Conservation (phyloP, 1,140 invertebrate genomes). For the Manduca sexta region DNA sequence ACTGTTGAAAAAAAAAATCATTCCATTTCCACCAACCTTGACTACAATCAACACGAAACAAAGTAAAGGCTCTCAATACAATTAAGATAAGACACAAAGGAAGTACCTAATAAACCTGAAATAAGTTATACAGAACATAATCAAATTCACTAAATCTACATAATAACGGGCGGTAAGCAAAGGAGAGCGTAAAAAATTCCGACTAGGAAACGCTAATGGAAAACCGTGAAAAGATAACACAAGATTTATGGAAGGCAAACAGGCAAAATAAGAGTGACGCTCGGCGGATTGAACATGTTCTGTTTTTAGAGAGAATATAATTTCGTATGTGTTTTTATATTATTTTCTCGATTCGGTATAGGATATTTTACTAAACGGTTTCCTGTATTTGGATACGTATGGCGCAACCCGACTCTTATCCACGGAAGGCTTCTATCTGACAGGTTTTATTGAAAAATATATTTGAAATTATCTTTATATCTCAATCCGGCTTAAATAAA, state of each 20-base stretch:
- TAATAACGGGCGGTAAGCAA: background rate
- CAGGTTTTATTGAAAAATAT: background rate
- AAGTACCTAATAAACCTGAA: no score
- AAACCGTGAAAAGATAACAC: slow-evolving; percentile 18
- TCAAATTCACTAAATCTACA: no score
- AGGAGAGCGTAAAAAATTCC: slow-evolving; percentile 5
- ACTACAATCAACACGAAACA: background rate
- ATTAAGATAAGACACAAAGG: no score
- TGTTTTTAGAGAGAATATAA: slow-evolving; percentile 15
- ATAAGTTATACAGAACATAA: no score
- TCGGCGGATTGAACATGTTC: slow-evolving; percentile 1
- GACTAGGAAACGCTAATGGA: slow-evolving; percentile 24
- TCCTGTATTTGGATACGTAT: no score
- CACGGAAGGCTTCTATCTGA: no score
- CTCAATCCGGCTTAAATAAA: background rate
- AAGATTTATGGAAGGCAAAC: slow-evolving; percentile 24
- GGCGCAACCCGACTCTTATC: no score
- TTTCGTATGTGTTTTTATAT: slow-evolving; percentile 5
- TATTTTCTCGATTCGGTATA: no score
- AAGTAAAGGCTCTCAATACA: background rate
- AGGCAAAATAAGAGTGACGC: slow-evolving; percentile 19
- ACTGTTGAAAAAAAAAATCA: background rate
- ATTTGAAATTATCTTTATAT: background rate
- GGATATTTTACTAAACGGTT: no score
- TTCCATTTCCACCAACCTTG: background rate